Percentiles rank a stretch among this genome's conserved stretches.
Conservation (phyloP, 2,888 invertebrate species). For the Atrina japonica region DNA sequence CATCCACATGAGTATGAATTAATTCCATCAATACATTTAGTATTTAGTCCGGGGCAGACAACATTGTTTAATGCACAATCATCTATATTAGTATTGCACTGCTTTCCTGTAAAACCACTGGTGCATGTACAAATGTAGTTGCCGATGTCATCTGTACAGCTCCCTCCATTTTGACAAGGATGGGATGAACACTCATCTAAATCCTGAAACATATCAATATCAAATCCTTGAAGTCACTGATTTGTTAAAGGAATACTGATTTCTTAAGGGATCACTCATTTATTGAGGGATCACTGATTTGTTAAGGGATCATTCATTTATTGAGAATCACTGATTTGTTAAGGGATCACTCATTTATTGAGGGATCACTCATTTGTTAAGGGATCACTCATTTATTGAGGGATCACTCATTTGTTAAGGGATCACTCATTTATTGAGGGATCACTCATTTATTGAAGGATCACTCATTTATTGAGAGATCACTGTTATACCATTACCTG, state of each 20-base stretch:
- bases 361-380: no score
- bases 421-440: not conserved
- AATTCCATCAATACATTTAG: conserved; percentile 54
- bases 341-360: no score
- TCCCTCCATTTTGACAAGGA: conserved; percentile 61
- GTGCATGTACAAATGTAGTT: conserved; percentile 48
- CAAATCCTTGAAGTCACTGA: not conserved
- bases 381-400: no score
- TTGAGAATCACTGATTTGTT: no score
- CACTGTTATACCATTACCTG: no score
- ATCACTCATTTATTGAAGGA: not conserved
- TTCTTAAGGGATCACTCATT: not conserved
- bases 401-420: not conserved
- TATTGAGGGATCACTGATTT: not conserved
- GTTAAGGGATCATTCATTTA: no score
- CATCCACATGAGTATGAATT: conserved; percentile 58
- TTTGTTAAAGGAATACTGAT: not conserved
- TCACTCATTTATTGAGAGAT: not conserved
- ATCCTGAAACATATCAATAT: conserved; percentile 55
- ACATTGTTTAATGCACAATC: conserved; percentile 52
- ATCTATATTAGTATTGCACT: conserved; percentile 57
- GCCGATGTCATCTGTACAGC: conserved; percentile 45
- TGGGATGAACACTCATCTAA: conserved; percentile 64
- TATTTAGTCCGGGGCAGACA: conserved; percentile 49
- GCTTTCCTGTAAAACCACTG: conserved; percentile 47